phyloP scores from a whole-genome alignment of 2,888 invertebrate species.

The Acronicta psi region DNA sequence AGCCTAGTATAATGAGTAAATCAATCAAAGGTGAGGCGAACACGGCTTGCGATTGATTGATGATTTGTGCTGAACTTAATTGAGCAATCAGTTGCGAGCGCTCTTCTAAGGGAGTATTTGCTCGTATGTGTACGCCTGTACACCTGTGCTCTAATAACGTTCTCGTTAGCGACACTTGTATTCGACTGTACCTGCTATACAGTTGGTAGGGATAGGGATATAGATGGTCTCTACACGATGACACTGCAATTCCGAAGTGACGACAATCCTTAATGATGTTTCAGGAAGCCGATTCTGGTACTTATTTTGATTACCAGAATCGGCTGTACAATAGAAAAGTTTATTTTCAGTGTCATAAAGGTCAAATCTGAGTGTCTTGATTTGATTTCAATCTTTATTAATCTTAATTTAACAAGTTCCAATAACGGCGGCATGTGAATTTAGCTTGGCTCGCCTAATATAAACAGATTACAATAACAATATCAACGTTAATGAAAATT shows the following conservation, averaged over 20 bases:
- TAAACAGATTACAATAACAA: constrained; percentile 18
- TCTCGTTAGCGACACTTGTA: constrained; percentile 51
- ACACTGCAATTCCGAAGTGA: constrained; percentile 11
- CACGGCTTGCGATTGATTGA: constrained; percentile 54
- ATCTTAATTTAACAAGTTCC: not conserved
- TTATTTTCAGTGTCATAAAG: too few relatives aligned
- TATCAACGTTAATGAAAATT: constrained; percentile 32
- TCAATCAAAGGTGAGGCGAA: constrained; percentile 59
- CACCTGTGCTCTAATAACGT: constrained; percentile 38
- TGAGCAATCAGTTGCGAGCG: constrained; percentile 53
- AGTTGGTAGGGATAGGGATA: constrained; percentile 14
- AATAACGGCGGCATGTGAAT: constrained; percentile 5
- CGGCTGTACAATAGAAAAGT: too few relatives aligned
- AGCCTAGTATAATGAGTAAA: constrained; percentile 55
- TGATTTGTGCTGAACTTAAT: constrained; percentile 54
- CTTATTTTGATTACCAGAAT: too few relatives aligned
- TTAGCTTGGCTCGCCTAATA: constrained; percentile 1
- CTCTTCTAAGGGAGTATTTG: constrained; percentile 44
- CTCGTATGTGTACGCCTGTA: constrained; percentile 10
- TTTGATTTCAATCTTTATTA: not conserved
- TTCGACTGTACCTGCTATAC: constrained; percentile 30
- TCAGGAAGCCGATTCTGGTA: too few relatives aligned
- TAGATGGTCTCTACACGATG: constrained; percentile 34
- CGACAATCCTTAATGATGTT: not conserved
- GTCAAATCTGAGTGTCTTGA: too few relatives aligned